Conservation (phyloP, 2,113 vertebrate genomes). For the Penelope pileata region DNA sequence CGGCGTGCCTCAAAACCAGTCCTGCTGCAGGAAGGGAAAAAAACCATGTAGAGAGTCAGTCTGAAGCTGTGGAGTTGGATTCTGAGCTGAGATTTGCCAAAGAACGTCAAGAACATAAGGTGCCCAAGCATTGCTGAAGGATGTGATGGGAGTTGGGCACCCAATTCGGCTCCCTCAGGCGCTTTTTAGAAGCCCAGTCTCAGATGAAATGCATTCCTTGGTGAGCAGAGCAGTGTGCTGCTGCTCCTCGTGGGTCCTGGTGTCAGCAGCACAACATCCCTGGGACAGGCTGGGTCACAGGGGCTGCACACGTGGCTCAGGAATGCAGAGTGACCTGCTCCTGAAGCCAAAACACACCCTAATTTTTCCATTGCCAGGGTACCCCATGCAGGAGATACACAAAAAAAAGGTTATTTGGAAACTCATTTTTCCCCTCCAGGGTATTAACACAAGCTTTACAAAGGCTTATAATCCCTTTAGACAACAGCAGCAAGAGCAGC, state of each 20-base stretch:
- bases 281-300: neutral
- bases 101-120: neutral
- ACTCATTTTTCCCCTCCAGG: constrained; percentile 58
- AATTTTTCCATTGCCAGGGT: neutral
- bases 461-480: constrained; percentile 74
- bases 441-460: constrained; percentile 72
- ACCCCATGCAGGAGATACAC: constrained; percentile 28
- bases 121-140: accelerated
- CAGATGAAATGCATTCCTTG: neutral
- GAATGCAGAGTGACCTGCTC: constrained; percentile 1
- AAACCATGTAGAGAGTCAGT: neutral
- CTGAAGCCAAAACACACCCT: neutral
- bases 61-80: constrained; percentile 21
- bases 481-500: constrained; percentile 59
- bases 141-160: neutral
- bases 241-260: neutral
- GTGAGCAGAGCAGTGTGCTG: neutral
- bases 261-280: neutral
- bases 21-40: neutral
- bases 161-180: neutral
- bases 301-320: neutral
- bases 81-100: neutral
- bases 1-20: neutral
- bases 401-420: constrained; percentile 61
- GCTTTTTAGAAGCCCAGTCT: neutral